Percentiles rank a stretch among this genome's conserved stretches.
These are phyloP conservation scores for Lasiurus cinereus DNA, from an alignment of 2,113 vertebrate species.

Conservation along the genomic window DNA sequence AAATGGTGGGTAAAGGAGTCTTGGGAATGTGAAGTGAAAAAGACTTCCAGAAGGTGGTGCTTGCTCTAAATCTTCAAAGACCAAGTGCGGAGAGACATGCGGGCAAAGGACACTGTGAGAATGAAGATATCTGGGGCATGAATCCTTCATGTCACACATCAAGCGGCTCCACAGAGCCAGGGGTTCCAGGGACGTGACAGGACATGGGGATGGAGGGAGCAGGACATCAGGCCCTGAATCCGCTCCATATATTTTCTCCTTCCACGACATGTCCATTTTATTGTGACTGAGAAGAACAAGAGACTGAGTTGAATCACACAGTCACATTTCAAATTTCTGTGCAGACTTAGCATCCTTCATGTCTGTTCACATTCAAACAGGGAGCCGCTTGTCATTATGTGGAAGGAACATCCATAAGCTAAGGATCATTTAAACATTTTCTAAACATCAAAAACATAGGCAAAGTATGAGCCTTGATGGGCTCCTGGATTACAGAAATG, in stretches of 20 bases:
- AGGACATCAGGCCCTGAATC: background rate
- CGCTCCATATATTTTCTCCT: background rate
- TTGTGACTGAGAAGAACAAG: background rate
- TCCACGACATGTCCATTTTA: background rate
- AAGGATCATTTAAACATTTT: background rate
- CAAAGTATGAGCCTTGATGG: background rate
- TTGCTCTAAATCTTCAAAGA: conserved; percentile 47
- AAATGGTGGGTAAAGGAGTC: background rate
- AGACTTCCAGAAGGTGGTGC: background rate
- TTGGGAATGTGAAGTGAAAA: conserved; percentile 2
- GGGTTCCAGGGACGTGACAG: background rate
- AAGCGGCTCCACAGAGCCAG: background rate
- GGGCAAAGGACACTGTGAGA: background rate
- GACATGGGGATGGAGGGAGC: background rate
- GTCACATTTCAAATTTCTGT: conserved; percentile 8
- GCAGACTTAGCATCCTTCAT: background rate
- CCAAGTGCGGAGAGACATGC: background rate
- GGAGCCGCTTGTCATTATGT: background rate
- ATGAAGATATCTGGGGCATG: background rate
- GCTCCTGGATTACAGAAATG: background rate
- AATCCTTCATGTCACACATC: background rate
- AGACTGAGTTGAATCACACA: background rate
- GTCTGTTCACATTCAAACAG: background rate
- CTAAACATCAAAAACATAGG: background rate
- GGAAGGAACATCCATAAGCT: background rate